These are phyloP conservation scores for Poecilobothrus nobilitatus DNA, from an alignment of 2,888 invertebrate species.

Conservation along the genomic window DNA sequence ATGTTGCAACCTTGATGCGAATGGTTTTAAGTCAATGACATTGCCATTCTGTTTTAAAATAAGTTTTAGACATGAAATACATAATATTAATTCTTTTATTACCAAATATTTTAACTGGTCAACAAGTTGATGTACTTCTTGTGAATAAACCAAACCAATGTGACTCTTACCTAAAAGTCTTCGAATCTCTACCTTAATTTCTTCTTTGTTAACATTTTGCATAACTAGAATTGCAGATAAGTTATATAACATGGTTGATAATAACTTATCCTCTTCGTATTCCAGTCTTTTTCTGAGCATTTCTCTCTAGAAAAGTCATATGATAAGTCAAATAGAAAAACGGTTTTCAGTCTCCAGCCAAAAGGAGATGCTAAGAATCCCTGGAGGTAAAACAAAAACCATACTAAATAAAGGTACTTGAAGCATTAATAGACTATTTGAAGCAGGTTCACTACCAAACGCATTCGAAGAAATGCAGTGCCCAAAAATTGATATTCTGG, in stretches of 20 bases:
- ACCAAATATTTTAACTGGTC: conserved; percentile 93
- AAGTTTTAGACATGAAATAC: neutral
- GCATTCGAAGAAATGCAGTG: too few relatives aligned
- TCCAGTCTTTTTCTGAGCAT: conserved; percentile 91
- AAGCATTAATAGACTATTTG: too few relatives aligned
- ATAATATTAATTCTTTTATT: too few relatives aligned
- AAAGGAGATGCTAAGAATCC: too few relatives aligned
- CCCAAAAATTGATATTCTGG: too few relatives aligned
- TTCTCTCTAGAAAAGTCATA: too few relatives aligned
- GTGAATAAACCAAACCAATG: conserved; percentile 93
- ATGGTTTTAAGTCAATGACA: conserved; percentile 92
- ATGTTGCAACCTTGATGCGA: conserved; percentile 89
- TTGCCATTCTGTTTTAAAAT: conserved; percentile 73
- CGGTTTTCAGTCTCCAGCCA: too few relatives aligned
- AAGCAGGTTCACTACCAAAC: too few relatives aligned
- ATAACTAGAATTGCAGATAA: conserved; percentile 91
- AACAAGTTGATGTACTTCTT: conserved; percentile 91
- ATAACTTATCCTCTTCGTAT: conserved; percentile 91
- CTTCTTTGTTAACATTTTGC: conserved; percentile 76
- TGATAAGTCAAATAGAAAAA: too few relatives aligned
- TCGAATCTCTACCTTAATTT: conserved; percentile 76
- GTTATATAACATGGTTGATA: conserved; percentile 94
- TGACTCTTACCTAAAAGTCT: conserved; percentile 95
- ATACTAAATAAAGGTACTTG: too few relatives aligned
- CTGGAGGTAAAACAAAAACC: too few relatives aligned